phyloP scores from a whole-genome alignment of 2,888 invertebrate species.

The Pristionchus mayeri region DNA sequence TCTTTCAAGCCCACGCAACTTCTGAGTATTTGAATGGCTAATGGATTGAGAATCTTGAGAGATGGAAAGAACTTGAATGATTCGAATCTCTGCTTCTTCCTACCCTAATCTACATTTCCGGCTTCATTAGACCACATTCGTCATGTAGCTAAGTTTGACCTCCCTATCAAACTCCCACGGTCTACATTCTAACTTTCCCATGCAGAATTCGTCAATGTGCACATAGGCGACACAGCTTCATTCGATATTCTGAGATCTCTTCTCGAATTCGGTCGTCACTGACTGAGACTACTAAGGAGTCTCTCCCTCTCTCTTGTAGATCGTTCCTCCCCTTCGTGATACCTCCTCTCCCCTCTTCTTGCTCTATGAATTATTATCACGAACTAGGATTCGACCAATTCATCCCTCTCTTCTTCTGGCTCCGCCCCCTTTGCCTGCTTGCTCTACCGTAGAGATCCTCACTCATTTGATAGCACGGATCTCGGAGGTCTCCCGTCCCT shows the following conservation, averaged over 20 bases:
- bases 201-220: not conserved
- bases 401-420: not conserved
- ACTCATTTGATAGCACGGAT: conserved; percentile 38
- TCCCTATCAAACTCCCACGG: conserved; percentile 7
- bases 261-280: conserved; percentile 3
- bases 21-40: conserved; percentile 4
- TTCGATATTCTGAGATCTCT: not conserved
- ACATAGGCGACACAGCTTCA: not conserved
- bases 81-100: not conserved
- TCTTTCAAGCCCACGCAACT: conserved; percentile 33
- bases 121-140: conserved; percentile 11
- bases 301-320: not conserved
- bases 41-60: conserved; percentile 6
- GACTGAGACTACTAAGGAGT: not conserved
- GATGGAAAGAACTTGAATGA: conserved; percentile 6
- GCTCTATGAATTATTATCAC: conserved; percentile 40
- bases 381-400: conserved; percentile 4
- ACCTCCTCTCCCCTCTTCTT: not conserved
- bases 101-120: not conserved
- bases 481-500: conserved; percentile 28
- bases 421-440: conserved; percentile 20
- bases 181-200: not conserved
- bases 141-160: conserved; percentile 6
- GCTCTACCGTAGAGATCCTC: conserved; percentile 28
- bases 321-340: conserved; percentile 20